Percentiles rank a stretch among this genome's conserved stretches.
phyloP scores from a whole-genome alignment of 37 sponge, comb jelly and placozoan genomes.

The Spongilla lacustris region DNA sequence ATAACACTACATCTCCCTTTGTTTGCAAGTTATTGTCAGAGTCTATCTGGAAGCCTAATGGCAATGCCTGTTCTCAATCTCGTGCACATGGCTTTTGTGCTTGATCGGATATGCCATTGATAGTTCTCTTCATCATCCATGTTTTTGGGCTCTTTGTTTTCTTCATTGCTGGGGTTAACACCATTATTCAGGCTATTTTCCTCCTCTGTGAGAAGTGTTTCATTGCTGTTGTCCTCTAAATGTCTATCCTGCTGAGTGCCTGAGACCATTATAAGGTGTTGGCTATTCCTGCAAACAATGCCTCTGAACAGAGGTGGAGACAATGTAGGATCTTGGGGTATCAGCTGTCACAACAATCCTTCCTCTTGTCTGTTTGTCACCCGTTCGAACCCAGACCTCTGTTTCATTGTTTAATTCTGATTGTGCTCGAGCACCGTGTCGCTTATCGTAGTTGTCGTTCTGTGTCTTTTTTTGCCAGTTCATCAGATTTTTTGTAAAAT shows the following conservation, averaged over 20 bases:
- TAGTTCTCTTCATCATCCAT: neutral
- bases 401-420: conserved; percentile 16
- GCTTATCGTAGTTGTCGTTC: conserved; percentile 32
- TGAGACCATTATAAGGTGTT: conserved; percentile 5
- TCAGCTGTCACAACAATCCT: conserved; percentile 9
- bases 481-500: conserved; percentile 15
- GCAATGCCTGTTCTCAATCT: too few relatives aligned
- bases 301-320: conserved; percentile 37
- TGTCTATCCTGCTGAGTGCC: neutral
- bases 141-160: neutral
- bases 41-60: too few relatives aligned
- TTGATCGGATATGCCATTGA: neutral
- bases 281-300: conserved; percentile 18
- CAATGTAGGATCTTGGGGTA: conserved; percentile 36
- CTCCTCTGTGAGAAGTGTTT: neutral
- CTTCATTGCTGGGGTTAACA: neutral
- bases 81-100: too few relatives aligned
- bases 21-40: too few relatives aligned
- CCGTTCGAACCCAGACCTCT: conserved; percentile 50
- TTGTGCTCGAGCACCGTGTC: conserved; percentile 24
- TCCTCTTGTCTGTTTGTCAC: neutral
- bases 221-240: neutral
- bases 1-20: too few relatives aligned
- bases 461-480: conserved; percentile 20
- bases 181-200: neutral